Percentiles rank a stretch among this genome's conserved stretches.
Evolutionary conservation across 2,113 vertebrate genomes (phyloP).

Genomic region (Setophaga kirtlandii): DNA sequence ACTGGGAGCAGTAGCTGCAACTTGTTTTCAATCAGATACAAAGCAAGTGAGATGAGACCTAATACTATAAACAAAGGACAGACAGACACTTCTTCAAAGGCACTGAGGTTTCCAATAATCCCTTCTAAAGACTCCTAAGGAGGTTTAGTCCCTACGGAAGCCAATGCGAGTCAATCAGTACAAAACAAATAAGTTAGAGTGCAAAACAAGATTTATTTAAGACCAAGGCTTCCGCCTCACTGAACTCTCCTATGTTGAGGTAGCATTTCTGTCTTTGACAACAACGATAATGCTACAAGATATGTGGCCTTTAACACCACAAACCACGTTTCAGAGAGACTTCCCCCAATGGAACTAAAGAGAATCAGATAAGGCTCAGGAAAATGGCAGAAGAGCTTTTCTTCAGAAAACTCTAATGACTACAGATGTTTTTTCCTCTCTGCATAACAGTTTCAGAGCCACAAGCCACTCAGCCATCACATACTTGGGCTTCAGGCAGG

Average conservation of each 20-base stretch:
- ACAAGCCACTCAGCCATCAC: not conserved
- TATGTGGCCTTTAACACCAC: not conserved
- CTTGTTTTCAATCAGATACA: constrained; percentile 24
- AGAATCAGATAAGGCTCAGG: not conserved
- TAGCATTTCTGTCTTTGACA: not conserved
- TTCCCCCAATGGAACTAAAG: not conserved
- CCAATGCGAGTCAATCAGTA: not conserved
- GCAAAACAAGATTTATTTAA: not conserved
- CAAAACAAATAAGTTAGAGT: not conserved
- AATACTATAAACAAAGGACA: constrained; percentile 11
- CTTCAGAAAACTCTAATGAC: not conserved
- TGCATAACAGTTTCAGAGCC: not conserved
- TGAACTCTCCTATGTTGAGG: not conserved
- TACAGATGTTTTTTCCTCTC: not conserved
- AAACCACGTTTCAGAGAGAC: not conserved
- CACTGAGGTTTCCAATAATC: not conserved
- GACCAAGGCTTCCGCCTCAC: not conserved
- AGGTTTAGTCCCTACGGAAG: constrained; percentile 27
- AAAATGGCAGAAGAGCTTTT: not conserved
- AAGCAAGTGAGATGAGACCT: constrained; percentile 22
- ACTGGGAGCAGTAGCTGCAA: constrained; percentile 11
- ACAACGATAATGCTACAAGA: not conserved
- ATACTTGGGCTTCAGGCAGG: not conserved
- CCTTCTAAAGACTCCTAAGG: constrained; percentile 34
- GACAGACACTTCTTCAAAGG: constrained; percentile 18